Conservation (phyloP, 1,140 invertebrate genomes). For the Goniozus legneri region DNA sequence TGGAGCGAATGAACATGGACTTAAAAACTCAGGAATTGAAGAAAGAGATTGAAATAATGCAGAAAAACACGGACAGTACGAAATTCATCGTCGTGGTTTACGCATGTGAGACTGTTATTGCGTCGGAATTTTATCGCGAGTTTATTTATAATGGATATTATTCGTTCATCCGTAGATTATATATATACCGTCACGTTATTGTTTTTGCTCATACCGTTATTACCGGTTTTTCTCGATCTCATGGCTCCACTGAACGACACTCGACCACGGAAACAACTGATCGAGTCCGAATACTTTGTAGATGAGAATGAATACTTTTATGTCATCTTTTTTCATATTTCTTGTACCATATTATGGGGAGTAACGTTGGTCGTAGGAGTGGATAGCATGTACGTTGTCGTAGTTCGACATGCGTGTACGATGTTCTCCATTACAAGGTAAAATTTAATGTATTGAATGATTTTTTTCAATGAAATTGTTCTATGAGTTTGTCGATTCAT, state of each 20-base stretch:
- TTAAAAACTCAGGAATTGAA: slow-evolving; percentile 4
- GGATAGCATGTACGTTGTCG: slow-evolving; percentile 10
- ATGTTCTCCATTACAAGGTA: slow-evolving; percentile 22
- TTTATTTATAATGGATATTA: background rate
- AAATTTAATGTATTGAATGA: background rate
- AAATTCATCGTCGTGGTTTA: slow-evolving; percentile 2
- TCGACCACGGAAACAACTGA: slow-evolving; percentile 3
- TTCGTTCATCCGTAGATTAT: background rate
- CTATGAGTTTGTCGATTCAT: background rate
- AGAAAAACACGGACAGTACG: background rate
- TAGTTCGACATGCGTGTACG: slow-evolving; percentile 17
- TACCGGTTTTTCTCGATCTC: slow-evolving; percentile 9
- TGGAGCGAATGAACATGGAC: slow-evolving; percentile 5
- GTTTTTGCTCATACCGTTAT: background rate
- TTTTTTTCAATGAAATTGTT: background rate
- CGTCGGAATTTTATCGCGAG: background rate
- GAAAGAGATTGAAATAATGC: slow-evolving; percentile 8
- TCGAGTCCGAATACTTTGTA: slow-evolving; percentile 15
- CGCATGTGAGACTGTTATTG: slow-evolving; percentile 5
- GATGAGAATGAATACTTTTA: slow-evolving; percentile 18
- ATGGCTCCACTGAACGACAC: slow-evolving; percentile 15
- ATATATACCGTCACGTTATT: background rate
- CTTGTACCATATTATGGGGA: background rate
- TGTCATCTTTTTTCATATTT: slow-evolving; percentile 6
- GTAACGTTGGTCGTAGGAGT: slow-evolving; percentile 2